Percentiles rank a stretch among this genome's conserved stretches.
Conservation (phyloP, 2,797 vertebrate species). For the Glossophaga mutica region DNA sequence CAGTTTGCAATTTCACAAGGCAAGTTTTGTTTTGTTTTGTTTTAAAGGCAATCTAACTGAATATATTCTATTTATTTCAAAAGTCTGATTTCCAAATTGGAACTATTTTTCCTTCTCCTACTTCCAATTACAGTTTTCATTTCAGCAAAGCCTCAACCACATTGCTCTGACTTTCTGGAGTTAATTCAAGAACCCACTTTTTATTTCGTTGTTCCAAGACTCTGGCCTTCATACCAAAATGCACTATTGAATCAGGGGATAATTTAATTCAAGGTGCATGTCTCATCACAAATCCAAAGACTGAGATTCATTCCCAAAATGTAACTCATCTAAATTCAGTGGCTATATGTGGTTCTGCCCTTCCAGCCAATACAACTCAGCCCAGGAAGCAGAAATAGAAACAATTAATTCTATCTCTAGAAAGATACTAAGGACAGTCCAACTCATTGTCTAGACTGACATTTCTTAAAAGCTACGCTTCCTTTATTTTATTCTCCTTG, state of each 20-base stretch:
- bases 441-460: background rate
- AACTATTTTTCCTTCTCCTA: background rate
- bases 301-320: background rate
- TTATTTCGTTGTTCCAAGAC: background rate
- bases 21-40: background rate
- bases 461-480: background rate
- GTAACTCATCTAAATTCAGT: background rate
- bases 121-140: background rate
- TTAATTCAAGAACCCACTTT: background rate
- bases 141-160: background rate
- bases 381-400: background rate
- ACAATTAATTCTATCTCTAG: constrained; percentile 9
- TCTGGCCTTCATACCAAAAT: background rate
- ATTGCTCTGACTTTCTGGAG: background rate
- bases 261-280: background rate
- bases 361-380: background rate
- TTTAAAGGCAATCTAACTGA: background rate
- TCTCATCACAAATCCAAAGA: background rate
- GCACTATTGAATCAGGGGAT: background rate
- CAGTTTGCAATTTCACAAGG: background rate
- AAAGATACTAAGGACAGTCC: background rate
- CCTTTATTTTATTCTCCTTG: background rate
- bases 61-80: background rate
- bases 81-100: background rate
- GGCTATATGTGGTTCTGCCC: background rate